These are phyloP conservation scores for Epizoanthus stellaris DNA, from an alignment of 92 coral and sea anemone species.

Conservation along the genomic window DNA sequence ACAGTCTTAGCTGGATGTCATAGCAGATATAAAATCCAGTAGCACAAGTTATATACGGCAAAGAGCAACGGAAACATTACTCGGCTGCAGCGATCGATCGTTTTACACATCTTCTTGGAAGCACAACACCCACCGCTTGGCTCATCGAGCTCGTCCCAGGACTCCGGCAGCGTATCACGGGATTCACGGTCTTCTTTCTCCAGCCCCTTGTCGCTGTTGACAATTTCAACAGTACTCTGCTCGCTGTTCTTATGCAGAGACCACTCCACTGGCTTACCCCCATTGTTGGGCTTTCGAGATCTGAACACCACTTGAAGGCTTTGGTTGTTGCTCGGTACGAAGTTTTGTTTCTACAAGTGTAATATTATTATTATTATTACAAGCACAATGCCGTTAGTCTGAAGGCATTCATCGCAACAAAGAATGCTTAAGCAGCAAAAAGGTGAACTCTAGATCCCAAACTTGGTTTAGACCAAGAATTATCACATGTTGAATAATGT, in stretches of 20 bases:
- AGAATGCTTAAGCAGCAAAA: not conserved
- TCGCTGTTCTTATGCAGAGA: not conserved
- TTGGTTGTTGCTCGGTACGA: not conserved
- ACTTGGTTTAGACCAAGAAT: too few relatives aligned
- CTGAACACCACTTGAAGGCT: conserved; percentile 37
- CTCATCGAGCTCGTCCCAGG: not conserved
- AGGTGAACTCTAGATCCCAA: too few relatives aligned
- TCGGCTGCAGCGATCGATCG: conserved; percentile 48
- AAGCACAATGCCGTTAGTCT: not conserved
- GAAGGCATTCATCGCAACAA: not conserved
- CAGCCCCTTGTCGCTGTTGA: not conserved
- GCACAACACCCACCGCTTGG: conserved; percentile 12
- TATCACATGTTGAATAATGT: too few relatives aligned
- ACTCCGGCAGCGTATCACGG: not conserved
- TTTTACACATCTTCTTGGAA: conserved; percentile 3
- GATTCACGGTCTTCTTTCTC: conserved; percentile 19
- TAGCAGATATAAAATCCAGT: conserved; percentile 67
- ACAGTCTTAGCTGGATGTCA: not conserved
- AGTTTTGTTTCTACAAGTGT: not conserved
- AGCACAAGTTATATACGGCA: conserved; percentile 61
- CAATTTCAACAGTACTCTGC: not conserved
- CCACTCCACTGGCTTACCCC: conserved; percentile 22
- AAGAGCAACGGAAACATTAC: conserved; percentile 72
- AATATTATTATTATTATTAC: too few relatives aligned
- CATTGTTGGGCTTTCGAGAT: conserved; percentile 23